Evolutionary conservation across 2,113 vertebrate species (phyloP).

Genomic region (Erythrolamprus reginae): DNA sequence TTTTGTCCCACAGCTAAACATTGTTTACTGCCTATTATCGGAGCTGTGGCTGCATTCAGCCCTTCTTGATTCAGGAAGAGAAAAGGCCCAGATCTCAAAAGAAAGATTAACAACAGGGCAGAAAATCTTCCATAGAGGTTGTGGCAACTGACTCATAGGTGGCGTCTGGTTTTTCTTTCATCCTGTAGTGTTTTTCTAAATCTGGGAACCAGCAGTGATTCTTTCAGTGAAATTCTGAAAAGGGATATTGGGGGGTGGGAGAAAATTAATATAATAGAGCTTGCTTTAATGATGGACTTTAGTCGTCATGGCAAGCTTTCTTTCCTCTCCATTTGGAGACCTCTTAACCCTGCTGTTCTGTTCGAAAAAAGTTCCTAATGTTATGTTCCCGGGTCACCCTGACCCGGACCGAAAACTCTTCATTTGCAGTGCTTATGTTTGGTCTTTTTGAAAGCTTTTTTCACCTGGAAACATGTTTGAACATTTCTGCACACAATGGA

Average conservation of each 20-base stretch:
- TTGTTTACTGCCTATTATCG: neutral
- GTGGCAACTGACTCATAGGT: neutral
- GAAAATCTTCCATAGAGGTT: neutral
- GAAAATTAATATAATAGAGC: neutral
- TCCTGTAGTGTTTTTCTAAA: neutral
- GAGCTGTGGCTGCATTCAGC: neutral
- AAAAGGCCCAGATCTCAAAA: neutral
- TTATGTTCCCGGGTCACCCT: no score
- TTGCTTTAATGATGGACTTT: neutral
- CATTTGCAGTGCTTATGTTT: no score
- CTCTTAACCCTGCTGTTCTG: no score
- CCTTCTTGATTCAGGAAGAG: neutral
- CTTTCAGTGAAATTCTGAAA: neutral
- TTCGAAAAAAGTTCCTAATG: no score
- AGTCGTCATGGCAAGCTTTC: neutral
- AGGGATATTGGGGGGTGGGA: neutral
- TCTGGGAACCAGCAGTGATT: neutral
- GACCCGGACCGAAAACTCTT: no score
- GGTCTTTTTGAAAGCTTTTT: no score
- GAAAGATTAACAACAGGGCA: neutral
- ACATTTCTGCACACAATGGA: no score
- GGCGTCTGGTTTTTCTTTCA: neutral
- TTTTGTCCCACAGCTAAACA: neutral
- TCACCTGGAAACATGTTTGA: no score
- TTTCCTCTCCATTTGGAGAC: neutral